phyloP scores from a whole-genome alignment of 2,888 invertebrate genomes.

The Mythimna pallens region DNA sequence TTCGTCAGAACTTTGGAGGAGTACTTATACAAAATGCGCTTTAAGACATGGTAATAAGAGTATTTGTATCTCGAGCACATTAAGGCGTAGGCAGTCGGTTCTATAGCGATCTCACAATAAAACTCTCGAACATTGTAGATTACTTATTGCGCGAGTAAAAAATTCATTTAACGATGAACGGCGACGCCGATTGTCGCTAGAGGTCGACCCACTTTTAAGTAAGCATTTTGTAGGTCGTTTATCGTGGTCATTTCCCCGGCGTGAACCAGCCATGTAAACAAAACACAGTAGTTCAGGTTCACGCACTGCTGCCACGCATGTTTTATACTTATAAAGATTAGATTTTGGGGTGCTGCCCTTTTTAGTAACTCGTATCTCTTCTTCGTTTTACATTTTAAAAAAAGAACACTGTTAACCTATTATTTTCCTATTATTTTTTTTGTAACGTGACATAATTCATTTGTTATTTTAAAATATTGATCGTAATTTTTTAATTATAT shows the following conservation, averaged over 20 bases:
- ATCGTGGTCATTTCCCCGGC: slow-evolving; percentile 81
- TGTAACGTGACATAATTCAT: no score
- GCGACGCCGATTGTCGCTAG: slow-evolving; percentile 69
- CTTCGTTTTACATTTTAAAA: not conserved
- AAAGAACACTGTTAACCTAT: no score
- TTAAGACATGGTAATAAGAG: slow-evolving; percentile 29
- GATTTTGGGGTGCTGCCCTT: not conserved
- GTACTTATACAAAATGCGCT: slow-evolving; percentile 25
- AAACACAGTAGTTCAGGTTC: slow-evolving; percentile 56
- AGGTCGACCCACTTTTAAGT: slow-evolving; percentile 84
- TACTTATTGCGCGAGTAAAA: slow-evolving; percentile 67
- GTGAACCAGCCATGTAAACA: slow-evolving; percentile 60
- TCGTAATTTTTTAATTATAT: no score
- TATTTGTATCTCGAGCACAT: slow-evolving; percentile 19
- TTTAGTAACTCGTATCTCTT: not conserved
- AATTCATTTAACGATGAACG: slow-evolving; percentile 72
- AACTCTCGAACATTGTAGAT: slow-evolving; percentile 56
- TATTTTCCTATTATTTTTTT: no score
- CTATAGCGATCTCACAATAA: slow-evolving; percentile 44
- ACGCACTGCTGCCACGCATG: slow-evolving; percentile 33
- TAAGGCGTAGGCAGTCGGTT: slow-evolving; percentile 30
- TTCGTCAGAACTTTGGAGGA: slow-evolving; percentile 46
- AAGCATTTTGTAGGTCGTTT: slow-evolving; percentile 84
- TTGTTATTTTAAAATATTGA: no score
- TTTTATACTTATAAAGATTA: slow-evolving; percentile 11